Evolutionary conservation across 1,140 invertebrate species (phyloP).

Genomic region (Dendroctonus valens): DNA sequence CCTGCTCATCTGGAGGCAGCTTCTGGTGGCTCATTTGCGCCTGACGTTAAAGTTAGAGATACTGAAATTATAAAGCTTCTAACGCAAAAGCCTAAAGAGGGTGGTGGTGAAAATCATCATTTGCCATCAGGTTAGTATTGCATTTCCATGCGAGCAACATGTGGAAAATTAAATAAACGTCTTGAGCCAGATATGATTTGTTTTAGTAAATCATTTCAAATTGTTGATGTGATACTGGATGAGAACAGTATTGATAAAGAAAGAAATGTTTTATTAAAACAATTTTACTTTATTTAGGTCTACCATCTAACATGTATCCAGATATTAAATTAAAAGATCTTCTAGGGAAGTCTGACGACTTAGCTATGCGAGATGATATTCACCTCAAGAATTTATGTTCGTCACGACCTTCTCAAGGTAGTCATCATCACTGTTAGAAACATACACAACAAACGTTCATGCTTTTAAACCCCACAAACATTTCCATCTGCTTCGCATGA

Average conservation of each 20-base stretch:
- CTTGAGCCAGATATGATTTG: no score
- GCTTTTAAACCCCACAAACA: no score
- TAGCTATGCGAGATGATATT: constrained; percentile 41
- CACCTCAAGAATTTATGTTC: constrained; percentile 38
- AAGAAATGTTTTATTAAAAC: background rate
- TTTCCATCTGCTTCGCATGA: no score
- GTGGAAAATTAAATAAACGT: no score
- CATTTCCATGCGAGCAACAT: background rate
- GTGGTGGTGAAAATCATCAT: constrained; percentile 33
- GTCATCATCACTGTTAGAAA: constrained; percentile 24
- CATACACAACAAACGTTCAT: no score
- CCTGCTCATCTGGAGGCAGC: background rate
- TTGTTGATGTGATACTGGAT: no score
- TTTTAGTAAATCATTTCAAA: no score
- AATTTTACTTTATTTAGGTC: constrained; percentile 26
- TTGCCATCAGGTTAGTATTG: constrained; percentile 34
- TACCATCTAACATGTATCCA: constrained; percentile 43
- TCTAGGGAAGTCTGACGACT: constrained; percentile 41
- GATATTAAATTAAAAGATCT: constrained; percentile 47
- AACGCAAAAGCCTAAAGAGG: constrained; percentile 39
- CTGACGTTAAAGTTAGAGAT: constrained; percentile 38
- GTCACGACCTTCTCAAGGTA: constrained; percentile 43
- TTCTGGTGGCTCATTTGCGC: background rate
- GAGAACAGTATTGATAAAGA: no score
- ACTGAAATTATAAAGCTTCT: constrained; percentile 47